Percentiles rank a stretch among this genome's conserved stretches.
Evolutionary conservation across 1,140 invertebrate species (phyloP).

Genomic region (Scaptomyza graminum): DNA sequence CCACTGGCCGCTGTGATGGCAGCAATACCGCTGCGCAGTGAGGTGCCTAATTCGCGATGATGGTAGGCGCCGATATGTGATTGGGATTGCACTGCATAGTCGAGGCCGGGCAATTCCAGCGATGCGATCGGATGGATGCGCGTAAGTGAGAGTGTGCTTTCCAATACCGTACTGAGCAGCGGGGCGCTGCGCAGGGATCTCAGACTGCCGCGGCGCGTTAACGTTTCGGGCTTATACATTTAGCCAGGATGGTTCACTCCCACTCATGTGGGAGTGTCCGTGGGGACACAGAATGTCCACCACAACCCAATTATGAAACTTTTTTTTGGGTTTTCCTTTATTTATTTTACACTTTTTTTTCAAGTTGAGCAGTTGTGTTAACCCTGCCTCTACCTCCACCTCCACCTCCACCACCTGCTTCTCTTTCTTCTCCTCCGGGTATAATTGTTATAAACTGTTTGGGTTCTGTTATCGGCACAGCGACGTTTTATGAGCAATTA

Average conservation of each 20-base stretch:
- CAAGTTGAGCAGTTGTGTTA: neutral
- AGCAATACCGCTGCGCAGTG: constrained; percentile 75
- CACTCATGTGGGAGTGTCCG: neutral
- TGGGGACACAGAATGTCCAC: neutral
- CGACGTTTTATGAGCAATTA: constrained; percentile 70
- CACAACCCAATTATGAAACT: neutral
- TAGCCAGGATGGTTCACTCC: constrained; percentile 32
- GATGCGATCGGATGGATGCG: constrained; percentile 83
- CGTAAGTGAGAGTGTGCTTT: constrained; percentile 81
- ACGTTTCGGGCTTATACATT: constrained; percentile 82
- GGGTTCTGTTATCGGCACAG: constrained; percentile 24
- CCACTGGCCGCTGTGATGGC: constrained; percentile 69
- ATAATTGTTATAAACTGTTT: constrained; percentile 52
- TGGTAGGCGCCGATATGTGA: constrained; percentile 65
- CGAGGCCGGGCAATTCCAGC: constrained; percentile 79
- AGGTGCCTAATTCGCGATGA: constrained; percentile 75
- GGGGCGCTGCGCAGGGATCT: constrained; percentile 83
- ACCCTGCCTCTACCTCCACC: no score
- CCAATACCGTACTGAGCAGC: constrained; percentile 78
- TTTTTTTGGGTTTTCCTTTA: neutral
- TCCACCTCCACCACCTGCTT: neutral
- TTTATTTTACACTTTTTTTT: constrained; percentile 8
- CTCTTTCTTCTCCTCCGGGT: constrained; percentile 20
- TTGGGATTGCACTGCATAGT: constrained; percentile 79
- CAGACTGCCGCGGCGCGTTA: constrained; percentile 81